phyloP scores from a whole-genome alignment of 2,888 invertebrate genomes.

The Plebejus melissa region DNA sequence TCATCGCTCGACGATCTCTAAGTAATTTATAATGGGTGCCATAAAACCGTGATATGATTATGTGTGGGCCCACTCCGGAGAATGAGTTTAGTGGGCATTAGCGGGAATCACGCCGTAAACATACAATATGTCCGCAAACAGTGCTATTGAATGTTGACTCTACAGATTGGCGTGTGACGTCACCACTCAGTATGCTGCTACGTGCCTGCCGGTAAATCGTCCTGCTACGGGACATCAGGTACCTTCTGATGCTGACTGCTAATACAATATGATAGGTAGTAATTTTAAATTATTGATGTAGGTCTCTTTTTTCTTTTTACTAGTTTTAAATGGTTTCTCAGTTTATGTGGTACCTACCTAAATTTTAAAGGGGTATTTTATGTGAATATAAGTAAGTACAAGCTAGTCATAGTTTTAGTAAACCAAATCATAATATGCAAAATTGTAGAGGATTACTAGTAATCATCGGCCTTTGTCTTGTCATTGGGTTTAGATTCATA shows the following conservation, averaged over 20 bases:
- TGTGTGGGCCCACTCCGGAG: neutral
- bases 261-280: too few relatives aligned
- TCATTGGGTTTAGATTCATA: too few relatives aligned
- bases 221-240: neutral
- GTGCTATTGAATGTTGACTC: neutral
- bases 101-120: constrained; percentile 7
- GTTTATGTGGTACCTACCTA: too few relatives aligned
- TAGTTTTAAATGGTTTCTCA: too few relatives aligned
- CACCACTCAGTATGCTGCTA: neutral
- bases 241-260: neutral
- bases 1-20: neutral
- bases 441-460: too few relatives aligned
- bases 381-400: too few relatives aligned
- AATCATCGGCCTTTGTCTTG: too few relatives aligned
- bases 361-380: too few relatives aligned
- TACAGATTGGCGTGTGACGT: constrained; percentile 8
- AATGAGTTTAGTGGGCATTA: constrained; percentile 9
- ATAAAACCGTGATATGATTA: neutral
- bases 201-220: neutral
- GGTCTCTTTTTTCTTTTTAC: too few relatives aligned
- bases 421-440: too few relatives aligned
- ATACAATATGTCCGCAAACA: neutral
- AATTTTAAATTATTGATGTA: too few relatives aligned
- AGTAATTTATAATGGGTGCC: neutral
- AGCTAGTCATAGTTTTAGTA: too few relatives aligned